phyloP scores from a whole-genome alignment of 1,140 invertebrate genomes.

The Mamestra configurata region DNA sequence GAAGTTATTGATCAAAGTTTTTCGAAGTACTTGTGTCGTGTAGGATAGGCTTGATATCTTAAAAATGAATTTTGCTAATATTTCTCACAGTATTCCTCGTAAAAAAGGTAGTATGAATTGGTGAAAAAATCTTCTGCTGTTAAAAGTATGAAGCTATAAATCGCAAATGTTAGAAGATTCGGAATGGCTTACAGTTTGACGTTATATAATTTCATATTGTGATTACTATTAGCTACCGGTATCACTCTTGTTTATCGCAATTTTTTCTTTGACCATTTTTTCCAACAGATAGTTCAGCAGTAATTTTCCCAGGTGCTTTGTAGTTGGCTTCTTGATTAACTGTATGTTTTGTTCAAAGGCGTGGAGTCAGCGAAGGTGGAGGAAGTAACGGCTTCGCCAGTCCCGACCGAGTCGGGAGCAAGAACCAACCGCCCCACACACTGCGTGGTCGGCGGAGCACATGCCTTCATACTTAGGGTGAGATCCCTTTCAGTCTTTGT shows the following conservation, averaged over 20 bases:
- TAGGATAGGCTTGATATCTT: background rate
- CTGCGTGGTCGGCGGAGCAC: constrained; percentile 77
- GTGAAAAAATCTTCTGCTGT: too few species aligned
- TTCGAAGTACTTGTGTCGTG: background rate
- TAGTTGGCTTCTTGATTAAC: too few species aligned
- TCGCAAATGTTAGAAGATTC: too few species aligned
- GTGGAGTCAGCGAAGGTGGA: constrained; percentile 59
- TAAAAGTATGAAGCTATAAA: too few species aligned
- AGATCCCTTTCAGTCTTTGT: background rate
- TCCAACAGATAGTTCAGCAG: too few species aligned
- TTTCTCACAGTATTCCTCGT: background rate
- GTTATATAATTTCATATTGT: too few species aligned
- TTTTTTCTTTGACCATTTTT: too few species aligned
- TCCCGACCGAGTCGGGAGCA: constrained; percentile 23
- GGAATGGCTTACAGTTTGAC: too few species aligned
- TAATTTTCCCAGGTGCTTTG: too few species aligned
- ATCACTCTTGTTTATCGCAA: too few species aligned
- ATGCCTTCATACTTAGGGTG: constrained; percentile 78
- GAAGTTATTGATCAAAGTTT: too few species aligned
- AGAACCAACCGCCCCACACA: constrained; percentile 49
- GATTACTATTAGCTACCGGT: too few species aligned
- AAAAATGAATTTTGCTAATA: background rate
- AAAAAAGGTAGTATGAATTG: constrained; percentile 5
- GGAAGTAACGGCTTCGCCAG: constrained; percentile 41
- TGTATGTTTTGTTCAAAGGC: constrained; percentile 53